phyloP scores from a whole-genome alignment of 2,888 invertebrate genomes.

The Micoletzkya japonica region DNA sequence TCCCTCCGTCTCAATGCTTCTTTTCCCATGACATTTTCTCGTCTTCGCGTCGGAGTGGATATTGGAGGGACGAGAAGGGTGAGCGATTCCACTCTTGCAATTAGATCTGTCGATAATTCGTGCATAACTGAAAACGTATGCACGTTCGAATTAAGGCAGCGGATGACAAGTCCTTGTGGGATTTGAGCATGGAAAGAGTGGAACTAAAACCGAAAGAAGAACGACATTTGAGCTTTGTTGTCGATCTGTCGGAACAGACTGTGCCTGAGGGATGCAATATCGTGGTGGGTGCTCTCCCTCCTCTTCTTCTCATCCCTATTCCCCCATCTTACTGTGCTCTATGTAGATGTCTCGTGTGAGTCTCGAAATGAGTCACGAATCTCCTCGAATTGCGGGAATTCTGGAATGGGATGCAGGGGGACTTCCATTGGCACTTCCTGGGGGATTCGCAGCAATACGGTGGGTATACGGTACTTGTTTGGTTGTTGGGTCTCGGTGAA shows the following conservation, averaged over 20 bases:
- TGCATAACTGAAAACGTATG: not conserved
- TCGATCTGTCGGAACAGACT: slow-evolving; percentile 14
- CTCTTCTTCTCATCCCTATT: not conserved
- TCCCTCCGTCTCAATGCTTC: slow-evolving; percentile 1
- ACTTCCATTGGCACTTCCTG: slow-evolving; percentile 7
- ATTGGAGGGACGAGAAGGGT: slow-evolving; percentile 24
- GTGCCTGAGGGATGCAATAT: slow-evolving; percentile 28
- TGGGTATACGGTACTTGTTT: not conserved
- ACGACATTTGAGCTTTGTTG: slow-evolving; percentile 3
- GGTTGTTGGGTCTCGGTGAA: not conserved
- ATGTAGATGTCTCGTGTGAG: slow-evolving; percentile 8
- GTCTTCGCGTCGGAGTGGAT: slow-evolving; percentile 17
- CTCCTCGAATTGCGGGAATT: slow-evolving; percentile 13
- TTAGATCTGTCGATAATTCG: no score
- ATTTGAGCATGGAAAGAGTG: slow-evolving; percentile 12
- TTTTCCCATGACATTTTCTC: not conserved
- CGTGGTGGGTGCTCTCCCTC: not conserved
- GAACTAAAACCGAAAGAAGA: slow-evolving; percentile 4
- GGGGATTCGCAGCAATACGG: slow-evolving; percentile 25
- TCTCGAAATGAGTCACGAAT: slow-evolving; percentile 20
- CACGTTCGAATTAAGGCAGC: not conserved
- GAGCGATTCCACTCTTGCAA: no score
- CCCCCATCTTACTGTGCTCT: not conserved
- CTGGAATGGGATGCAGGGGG: slow-evolving; percentile 22
- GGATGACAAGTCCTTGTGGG: slow-evolving; percentile 21